Percentiles rank a stretch among this genome's conserved stretches.
Conservation (phyloP, 2,113 vertebrate species). For the Carlito syrichta region DNA sequence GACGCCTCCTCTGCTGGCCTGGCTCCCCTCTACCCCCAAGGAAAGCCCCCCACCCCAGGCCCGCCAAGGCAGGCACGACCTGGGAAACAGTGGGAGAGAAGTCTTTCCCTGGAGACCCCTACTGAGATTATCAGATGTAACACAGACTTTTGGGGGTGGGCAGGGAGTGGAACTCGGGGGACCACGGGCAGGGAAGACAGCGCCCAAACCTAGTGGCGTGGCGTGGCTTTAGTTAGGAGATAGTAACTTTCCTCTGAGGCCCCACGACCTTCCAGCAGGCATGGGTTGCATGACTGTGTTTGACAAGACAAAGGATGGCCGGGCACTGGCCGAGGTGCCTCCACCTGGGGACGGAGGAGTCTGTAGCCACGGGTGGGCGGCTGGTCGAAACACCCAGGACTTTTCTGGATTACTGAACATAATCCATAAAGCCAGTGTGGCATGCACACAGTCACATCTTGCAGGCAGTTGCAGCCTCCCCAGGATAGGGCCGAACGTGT, state of each 20-base stretch:
- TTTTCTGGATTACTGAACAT: neutral
- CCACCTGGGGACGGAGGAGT: slow-evolving; percentile 56
- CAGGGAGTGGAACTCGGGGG: neutral
- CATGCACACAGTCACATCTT: neutral
- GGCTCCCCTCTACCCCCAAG: neutral
- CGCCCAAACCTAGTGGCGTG: no score
- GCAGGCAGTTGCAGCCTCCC: neutral
- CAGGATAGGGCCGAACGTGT: slow-evolving; percentile 31
- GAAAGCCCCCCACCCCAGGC: neutral
- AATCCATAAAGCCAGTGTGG: neutral
- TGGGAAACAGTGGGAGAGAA: neutral
- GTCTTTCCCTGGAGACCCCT: slow-evolving; percentile 63
- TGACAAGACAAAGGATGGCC: no score
- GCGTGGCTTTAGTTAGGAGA: slow-evolving; percentile 80
- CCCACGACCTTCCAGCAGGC: slow-evolving; percentile 84
- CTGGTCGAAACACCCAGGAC: fast-evolving
- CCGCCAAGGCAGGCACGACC: fast-evolving
- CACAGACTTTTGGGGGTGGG: slow-evolving; percentile 60
- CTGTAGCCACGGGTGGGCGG: neutral
- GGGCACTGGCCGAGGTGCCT: no score
- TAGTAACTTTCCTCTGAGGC: slow-evolving; percentile 87
- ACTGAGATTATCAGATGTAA: slow-evolving; percentile 73
- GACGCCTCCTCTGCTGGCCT: neutral
- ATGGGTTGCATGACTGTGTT: slow-evolving; percentile 81
- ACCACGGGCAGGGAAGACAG: fast-evolving